phyloP scores from a whole-genome alignment of 1,140 invertebrate species.

The Dryas iulia region DNA sequence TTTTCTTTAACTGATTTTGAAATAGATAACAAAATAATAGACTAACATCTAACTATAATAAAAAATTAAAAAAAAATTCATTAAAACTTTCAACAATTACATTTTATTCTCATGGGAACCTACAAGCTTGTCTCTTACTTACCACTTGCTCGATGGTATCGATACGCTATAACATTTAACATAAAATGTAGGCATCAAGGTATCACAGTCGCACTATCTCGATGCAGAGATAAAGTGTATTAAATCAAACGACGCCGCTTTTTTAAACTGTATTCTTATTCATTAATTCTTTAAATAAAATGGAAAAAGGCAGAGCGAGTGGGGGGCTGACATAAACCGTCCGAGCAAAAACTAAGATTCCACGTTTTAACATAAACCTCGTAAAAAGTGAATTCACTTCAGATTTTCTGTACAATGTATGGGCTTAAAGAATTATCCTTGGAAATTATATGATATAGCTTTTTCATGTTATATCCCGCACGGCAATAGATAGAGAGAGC shows the following conservation, averaged over 20 bases:
- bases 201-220: constrained; percentile 12
- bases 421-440: neutral
- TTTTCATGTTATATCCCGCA: too few species aligned
- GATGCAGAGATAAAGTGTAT: constrained; percentile 23
- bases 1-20: too few species aligned
- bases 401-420: constrained; percentile 35
- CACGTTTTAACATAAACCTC: constrained; percentile 44
- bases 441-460: neutral
- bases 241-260: constrained; percentile 29
- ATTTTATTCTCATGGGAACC: neutral
- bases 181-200: constrained; percentile 4
- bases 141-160: constrained; percentile 9
- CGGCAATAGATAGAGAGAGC: too few species aligned
- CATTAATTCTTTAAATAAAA: constrained; percentile 71
- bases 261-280: constrained; percentile 64
- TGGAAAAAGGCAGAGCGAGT: constrained; percentile 57
- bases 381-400: constrained; percentile 41
- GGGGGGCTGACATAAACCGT: constrained; percentile 70
- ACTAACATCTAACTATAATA: neutral
- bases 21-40: neutral
- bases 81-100: neutral
- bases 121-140: neutral
- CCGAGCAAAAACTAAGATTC: constrained; percentile 53
- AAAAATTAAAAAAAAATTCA: neutral
- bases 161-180: constrained; percentile 13